phyloP scores from a whole-genome alignment of 2,113 vertebrate genomes.

The Carassius auratus region DNA sequence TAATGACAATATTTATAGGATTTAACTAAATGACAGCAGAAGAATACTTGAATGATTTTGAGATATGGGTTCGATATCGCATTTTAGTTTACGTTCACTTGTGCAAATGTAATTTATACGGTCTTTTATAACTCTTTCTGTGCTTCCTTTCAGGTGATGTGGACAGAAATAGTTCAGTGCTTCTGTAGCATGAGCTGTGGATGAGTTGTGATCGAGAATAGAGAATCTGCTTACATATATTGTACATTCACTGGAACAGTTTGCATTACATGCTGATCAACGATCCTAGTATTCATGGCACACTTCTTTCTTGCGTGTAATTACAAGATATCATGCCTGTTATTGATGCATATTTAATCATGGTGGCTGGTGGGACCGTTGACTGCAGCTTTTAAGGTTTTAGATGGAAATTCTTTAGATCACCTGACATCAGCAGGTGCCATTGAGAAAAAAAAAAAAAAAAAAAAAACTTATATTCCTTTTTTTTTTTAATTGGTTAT shows the following conservation, averaged over 20 bases:
- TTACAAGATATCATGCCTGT: not conserved
- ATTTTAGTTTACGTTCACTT: not conserved
- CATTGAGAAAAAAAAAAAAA: not conserved
- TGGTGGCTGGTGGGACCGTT: not conserved
- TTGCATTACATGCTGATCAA: constrained; percentile 8
- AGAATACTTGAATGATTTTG: too few relatives aligned
- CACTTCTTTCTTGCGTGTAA: not conserved
- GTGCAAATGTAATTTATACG: too few relatives aligned
- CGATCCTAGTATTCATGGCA: not conserved
- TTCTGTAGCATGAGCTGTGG: not conserved
- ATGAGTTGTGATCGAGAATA: not conserved
- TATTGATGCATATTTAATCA: not conserved
- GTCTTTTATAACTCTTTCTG: not conserved
- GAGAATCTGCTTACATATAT: not conserved
- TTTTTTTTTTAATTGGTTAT: not conserved
- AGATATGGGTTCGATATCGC: too few relatives aligned
- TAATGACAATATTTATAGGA: not conserved
- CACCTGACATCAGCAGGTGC: not conserved
- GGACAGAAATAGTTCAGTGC: not conserved
- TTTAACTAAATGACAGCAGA: not conserved
- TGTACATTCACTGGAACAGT: not conserved
- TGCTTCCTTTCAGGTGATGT: not conserved
- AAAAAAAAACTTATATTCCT: too few relatives aligned
- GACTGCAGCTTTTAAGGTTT: not conserved
- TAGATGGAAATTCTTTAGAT: not conserved